Percentiles rank a stretch among this genome's conserved stretches.
These are phyloP conservation scores for Plagodis pulveraria DNA, from an alignment of 2,888 invertebrate genomes.

Conservation along the genomic window DNA sequence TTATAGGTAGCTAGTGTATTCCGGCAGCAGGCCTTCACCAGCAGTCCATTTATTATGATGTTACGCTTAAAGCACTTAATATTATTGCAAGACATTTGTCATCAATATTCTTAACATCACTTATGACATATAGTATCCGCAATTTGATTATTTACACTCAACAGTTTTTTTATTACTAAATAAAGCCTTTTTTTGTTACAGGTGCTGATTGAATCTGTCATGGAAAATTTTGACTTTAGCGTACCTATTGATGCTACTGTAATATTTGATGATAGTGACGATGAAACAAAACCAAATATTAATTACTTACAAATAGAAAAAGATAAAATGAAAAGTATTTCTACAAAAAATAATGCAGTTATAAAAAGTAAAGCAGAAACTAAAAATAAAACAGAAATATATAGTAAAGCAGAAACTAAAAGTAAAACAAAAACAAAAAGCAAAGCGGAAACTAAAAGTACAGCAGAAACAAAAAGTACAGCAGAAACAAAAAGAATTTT, in stretches of 20 bases:
- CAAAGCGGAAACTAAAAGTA: neutral
- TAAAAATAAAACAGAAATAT: neutral
- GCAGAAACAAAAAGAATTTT: neutral
- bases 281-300: conserved; percentile 27
- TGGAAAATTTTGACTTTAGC: neutral
- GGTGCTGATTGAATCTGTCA: neutral
- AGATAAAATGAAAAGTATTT: conserved; percentile 2
- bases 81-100: too few species aligned
- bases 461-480: neutral
- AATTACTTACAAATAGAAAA: conserved; percentile 2
- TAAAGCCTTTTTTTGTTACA: too few species aligned
- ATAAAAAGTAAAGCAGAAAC: neutral
- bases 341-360: neutral
- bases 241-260: neutral
- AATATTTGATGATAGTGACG: neutral
- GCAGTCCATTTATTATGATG: too few species aligned
- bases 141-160: too few species aligned
- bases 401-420: neutral
- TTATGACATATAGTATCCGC: too few species aligned
- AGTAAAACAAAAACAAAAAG: neutral
- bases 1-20: too few species aligned
- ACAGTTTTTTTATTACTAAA: too few species aligned
- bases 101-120: too few species aligned
- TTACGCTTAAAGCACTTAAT: too few species aligned
- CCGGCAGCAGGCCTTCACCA: too few species aligned